Base-by-base conservation (phyloP, 2,113 vertebrate species). In the Rhipidura dahli region DNA sequence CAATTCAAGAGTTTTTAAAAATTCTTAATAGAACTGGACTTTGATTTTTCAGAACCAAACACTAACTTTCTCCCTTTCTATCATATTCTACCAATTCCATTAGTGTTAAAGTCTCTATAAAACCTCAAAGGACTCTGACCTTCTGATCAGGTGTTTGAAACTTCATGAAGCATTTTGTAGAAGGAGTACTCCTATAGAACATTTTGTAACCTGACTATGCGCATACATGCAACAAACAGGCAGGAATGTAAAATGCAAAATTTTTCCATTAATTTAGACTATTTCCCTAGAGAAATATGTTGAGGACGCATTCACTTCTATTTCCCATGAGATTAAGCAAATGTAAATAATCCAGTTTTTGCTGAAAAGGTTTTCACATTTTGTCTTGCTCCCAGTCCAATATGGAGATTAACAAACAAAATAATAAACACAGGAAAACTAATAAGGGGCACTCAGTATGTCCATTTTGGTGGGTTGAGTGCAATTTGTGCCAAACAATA, bases 281-380 rank as follows among this genome's bases (percentile, higher is more conserved):
- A 28, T 66, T 94, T 94, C 78, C 59, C 82, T 40, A 70, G 42
- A 75, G 82, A 90, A 86, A 77, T 69, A 37, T 31, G 33, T 13
- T n/a, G 44, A 94, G 28, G 72, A 95, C 54, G 70, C 27, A 85
- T 66, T 65, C 3, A 77, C 88, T 93, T 90, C 71, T 73, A 83
- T 63, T 77, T 90, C 78, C 42, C 71, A 27, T 65, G 78, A 71
- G 84, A 83, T 88, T 59, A 93, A 16, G 33, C 24, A 94, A 87
- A 90, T 83, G 63, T 93, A 96, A 96, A 90, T 90, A 96, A 96
- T 56, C 28, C 35, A 63, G 4, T 40, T 93, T 90, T 87, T 90
- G 83, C 27, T 88, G 49, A 73, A 96, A 93, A 93, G 33, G 42
- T 83, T 87, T 88, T 63, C n/a, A 73, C 0, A 3, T 39, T 91